Base-by-base conservation (phyloP, 2,113 vertebrate species). In the Myrmecophaga tridactyla region DNA sequence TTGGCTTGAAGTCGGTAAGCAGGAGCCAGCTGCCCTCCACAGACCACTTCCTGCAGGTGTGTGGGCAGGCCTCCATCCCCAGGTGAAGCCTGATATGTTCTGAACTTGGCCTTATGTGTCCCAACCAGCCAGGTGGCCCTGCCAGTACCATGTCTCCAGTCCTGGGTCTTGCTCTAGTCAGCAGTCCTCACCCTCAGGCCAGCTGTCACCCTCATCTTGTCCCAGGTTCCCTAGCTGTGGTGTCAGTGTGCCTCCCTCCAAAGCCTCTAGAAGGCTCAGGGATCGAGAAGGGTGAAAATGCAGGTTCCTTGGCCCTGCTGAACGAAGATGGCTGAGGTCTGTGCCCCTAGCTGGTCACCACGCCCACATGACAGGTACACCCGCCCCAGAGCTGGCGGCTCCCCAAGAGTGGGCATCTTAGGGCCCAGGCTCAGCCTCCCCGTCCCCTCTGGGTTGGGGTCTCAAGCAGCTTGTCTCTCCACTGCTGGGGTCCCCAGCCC, bases 31-130 rank as follows among this genome's bases (percentile, higher is more conserved):
- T 9, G 4, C 3, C 25, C 41, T 56, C 36, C n/a, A 69, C 0
- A 9, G 8, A 6, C 41, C 65, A 10, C 62, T 46, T 80, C 63
- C 69, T 5, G 53, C 31, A 17, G 63, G 11, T 18, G 36, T 9
- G 0, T 0, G 1, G 4, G n/a, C 4, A 17, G 39, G 58, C n/a
- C 56, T 23, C 41, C 1, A 27, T 25, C 3, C 12, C 31, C 23
- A 34, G 27, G 29, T 48, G 34, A n/a, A 60, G 72, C 0, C 29
- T 2, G 18, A n/a, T 34, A 3, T 0, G 53, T 18, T 43, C 31
- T 17, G 12, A 1, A 0, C 12, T 27, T 53, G 41, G 27, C 17
- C 56, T 85, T 43, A 23, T 25, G 8, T 39, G 31, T n/a, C 27
- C 65, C 1, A 0, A 5, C 34, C 43, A 18, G n/a, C 43, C 25